These are phyloP conservation scores for Gadus macrocephalus DNA, from an alignment of 2,113 vertebrate genomes.

Conservation along the genomic window DNA sequence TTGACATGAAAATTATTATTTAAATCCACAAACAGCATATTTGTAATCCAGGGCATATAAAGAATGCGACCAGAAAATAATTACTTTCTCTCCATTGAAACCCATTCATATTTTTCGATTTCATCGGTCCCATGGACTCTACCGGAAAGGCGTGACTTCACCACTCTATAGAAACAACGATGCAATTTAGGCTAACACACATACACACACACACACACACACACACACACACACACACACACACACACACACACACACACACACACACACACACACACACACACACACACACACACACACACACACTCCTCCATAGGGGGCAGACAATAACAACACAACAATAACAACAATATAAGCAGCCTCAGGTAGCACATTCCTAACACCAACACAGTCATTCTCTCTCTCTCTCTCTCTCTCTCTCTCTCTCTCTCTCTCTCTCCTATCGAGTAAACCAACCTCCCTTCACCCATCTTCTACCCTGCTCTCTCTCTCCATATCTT, in stretches of 20 bases:
- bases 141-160: no score
- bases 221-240: not conserved
- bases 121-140: no score
- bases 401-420: slow-evolving; percentile 11
- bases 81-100: no score
- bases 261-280: slow-evolving; percentile 2
- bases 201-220: slow-evolving; percentile 1
- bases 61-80: no score
- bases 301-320: not conserved
- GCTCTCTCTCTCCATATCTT: not conserved
- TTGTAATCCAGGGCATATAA: no score
- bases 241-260: slow-evolving; percentile 2
- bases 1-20: no score
- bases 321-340: slow-evolving; percentile 31
- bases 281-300: slow-evolving; percentile 2
- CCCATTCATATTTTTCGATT: no score
- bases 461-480: not conserved
- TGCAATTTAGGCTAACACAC: not conserved
- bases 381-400: not conserved
- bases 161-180: no score
- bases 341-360: slow-evolving; percentile 24
- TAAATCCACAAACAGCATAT: no score
- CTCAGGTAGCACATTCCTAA: slow-evolving; percentile 19
- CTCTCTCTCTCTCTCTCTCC: no score
- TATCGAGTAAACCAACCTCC: not conserved